A percentile compares a stretch with the other conserved stretches of the same genome.
phyloP scores from a whole-genome alignment of 2,113 vertebrate species.

The Grantiella picta region DNA sequence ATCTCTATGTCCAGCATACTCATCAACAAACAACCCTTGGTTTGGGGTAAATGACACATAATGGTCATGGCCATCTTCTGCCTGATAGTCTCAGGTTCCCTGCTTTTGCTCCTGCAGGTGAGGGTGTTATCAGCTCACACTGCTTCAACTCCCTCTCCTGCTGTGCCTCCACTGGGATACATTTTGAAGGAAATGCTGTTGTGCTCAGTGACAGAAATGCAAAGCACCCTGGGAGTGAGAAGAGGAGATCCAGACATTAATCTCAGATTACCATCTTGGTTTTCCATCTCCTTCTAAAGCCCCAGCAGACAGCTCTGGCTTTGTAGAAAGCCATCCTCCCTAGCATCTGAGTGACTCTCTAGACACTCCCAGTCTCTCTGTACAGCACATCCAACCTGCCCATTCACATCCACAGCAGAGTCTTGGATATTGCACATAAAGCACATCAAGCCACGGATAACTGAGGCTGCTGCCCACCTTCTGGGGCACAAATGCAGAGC shows the following conservation, averaged over 20 bases:
- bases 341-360: not conserved
- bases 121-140: not conserved
- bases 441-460: not conserved
- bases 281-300: not conserved
- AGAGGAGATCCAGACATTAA: not conserved
- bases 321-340: not conserved
- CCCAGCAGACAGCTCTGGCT: not conserved
- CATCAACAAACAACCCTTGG: not conserved
- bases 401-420: not conserved
- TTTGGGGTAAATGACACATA: not conserved
- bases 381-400: not conserved
- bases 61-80: not conserved
- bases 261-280: not conserved
- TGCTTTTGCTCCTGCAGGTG: not conserved
- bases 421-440: not conserved
- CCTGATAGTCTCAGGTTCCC: not conserved
- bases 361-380: not conserved
- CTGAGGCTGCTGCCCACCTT: not conserved
- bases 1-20: not conserved
- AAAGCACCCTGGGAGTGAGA: not conserved
- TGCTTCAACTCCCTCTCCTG: not conserved
- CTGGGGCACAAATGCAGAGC: not conserved
- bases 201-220: not conserved
- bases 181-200: not conserved
- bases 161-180: not conserved